Base-by-base conservation (phyloP, 2,113 vertebrate genomes). In the Hassar affinis region DNA sequence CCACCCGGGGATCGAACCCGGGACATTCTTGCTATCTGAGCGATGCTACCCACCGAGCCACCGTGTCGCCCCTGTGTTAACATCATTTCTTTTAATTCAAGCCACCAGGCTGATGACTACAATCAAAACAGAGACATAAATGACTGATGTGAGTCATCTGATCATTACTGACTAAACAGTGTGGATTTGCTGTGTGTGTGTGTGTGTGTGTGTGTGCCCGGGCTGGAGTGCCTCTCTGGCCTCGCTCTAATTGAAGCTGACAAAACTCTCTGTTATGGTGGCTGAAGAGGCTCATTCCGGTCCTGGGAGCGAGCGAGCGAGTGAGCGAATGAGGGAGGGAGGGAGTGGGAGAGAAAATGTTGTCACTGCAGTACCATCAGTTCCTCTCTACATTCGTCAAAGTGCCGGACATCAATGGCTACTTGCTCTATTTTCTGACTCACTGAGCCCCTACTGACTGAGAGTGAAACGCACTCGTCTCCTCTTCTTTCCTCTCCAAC, bases 361-460 rank as follows among this genome's bases (percentile, higher is more conserved):
- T 86, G 88, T 91, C 90, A 89, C 57, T 80, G 78, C 85, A 81
- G 80, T 66, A 86, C 82, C 88, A 84, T 89, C 82, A 86, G 86
- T 90, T 91, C 89, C 78, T 38, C 85, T 85, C 90, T 87, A 89
- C 90, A 90, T 90, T 87, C 85, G 90, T 91, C 91, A 93, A 89
- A 92, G 89, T 85, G 87, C 54, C 42, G 83, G 87, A 86, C 78
- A 5, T 91, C 90, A 91, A 89, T 51, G 85, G 88, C 88, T 27
- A 59, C 69, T 74, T 57, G 77, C 78, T 88, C 88, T 85, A 85
- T 91, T 90, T 86, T 89, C 78, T 87, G 83, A 92, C 61, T 91
- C 86, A 88, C 90, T 92, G 76, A 88, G 69, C 81, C 57, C 85
- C 74, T 82, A 38, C 87, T 88, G 81, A 57, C 56, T 81, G 83